Percentiles rank a stretch among this genome's conserved stretches.
These are phyloP conservation scores for Ammodytes dubius DNA, from an alignment of 2,113 vertebrate genomes.

Conservation along the genomic window DNA sequence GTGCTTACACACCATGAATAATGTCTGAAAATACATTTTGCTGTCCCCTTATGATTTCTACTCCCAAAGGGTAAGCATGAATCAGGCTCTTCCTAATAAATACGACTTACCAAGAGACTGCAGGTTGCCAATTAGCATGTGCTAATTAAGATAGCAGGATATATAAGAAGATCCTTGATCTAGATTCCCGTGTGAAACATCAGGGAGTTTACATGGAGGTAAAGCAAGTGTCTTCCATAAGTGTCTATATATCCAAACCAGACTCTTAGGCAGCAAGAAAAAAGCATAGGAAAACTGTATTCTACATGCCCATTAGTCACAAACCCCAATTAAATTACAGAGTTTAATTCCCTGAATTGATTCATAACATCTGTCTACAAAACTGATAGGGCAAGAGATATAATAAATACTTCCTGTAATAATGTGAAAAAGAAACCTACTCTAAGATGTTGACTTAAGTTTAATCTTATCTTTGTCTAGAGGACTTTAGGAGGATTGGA, in stretches of 20 bases:
- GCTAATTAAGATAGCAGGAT: constrained; percentile 79
- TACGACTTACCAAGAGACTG: constrained; percentile 73
- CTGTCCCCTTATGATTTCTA: constrained; percentile 65
- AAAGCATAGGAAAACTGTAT: constrained; percentile 2
- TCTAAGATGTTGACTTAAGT: not conserved
- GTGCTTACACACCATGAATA: constrained; percentile 47
- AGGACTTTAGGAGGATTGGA: constrained; percentile 1
- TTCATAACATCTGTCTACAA: constrained; percentile 32
- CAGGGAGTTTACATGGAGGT: constrained; percentile 72
- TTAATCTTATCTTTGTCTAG: not conserved
- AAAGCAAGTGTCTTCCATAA: constrained; percentile 48
- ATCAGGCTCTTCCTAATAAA: constrained; percentile 70
- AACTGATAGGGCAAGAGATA: constrained; percentile 6
- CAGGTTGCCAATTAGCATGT: constrained; percentile 74
- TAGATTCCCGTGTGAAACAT: constrained; percentile 73
- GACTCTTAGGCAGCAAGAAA: constrained; percentile 32
- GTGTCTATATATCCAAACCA: constrained; percentile 33
- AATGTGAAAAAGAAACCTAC: not conserved
- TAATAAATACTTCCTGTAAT: constrained; percentile 19
- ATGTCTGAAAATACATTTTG: constrained; percentile 66
- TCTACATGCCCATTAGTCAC: not conserved
- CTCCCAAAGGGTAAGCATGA: constrained; percentile 64
- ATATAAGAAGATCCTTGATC: constrained; percentile 77
- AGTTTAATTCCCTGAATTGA: constrained; percentile 42
- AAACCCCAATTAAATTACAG: constrained; percentile 19